These are phyloP conservation scores for Coelopa pilipes DNA, from an alignment of 2,888 invertebrate species.

Conservation along the genomic window DNA sequence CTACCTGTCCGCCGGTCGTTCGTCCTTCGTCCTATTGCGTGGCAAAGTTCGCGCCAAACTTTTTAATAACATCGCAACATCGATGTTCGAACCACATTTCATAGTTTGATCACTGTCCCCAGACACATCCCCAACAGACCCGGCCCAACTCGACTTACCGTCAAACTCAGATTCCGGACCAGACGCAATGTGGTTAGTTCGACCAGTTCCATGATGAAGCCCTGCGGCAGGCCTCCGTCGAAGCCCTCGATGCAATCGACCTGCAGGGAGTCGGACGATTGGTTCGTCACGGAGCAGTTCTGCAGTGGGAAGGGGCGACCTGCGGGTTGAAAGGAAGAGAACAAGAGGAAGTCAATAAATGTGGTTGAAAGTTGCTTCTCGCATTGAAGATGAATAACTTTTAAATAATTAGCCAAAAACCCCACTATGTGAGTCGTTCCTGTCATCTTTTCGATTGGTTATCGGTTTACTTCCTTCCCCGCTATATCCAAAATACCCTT, in stretches of 20 bases:
- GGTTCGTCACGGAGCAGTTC: conserved; percentile 90
- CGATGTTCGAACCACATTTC: not conserved
- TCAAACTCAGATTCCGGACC: conserved; percentile 63
- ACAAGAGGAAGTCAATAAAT: too few relatives aligned
- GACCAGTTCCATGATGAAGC: conserved; percentile 83
- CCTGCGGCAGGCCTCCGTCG: conserved; percentile 88
- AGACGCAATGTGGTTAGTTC: conserved; percentile 75
- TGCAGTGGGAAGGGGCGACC: conserved; percentile 89
- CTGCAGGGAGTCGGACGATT: conserved; percentile 84
- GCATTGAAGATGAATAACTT: too few relatives aligned
- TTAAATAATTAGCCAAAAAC: not conserved
- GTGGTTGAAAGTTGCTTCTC: too few relatives aligned
- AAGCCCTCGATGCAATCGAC: conserved; percentile 90
- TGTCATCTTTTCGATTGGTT: too few relatives aligned
- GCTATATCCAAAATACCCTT: too few relatives aligned
- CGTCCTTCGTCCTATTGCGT: too few relatives aligned
- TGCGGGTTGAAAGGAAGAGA: conserved; percentile 58
- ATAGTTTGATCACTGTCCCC: not conserved
- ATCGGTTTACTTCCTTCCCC: too few relatives aligned
- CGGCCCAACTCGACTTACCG: conserved; percentile 55
- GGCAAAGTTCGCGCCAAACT: too few relatives aligned
- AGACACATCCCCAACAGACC: not conserved
- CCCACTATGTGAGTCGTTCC: too few relatives aligned
- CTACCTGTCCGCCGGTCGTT: not conserved
- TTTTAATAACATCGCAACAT: too few relatives aligned